Evolutionary conservation across 2,888 invertebrate genomes (phyloP), one percentile per base, ranked within the genome.

Genomic region (Graphium colonna): DNA sequence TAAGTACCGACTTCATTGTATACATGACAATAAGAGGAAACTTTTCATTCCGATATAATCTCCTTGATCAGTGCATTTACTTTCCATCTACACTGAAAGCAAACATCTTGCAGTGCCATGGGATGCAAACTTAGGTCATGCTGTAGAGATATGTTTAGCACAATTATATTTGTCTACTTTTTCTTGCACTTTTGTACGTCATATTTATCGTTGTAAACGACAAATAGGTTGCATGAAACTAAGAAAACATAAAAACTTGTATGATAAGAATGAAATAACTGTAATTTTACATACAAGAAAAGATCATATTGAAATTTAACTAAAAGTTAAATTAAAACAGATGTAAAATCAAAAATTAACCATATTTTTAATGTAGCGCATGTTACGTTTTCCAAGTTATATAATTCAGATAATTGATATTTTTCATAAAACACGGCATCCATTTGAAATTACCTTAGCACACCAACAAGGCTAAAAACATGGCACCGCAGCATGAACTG

Each of bases 31-130:
- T 12, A 36, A 49, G 44, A 33, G 44, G 31, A 40, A 33, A 54
- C 38, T 44, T 50, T 52, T 57, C 57, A 65, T 60, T 56, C 46
- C 36, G 45, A 65, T 68, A 73, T 73, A 77, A 81, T 79, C 77
- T 77, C 77, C 73, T 73, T 73, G 73, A 73, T 71, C 64, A 75
- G 64, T 71, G 71, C 48, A 45, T 74, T 73, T 75, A 73, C 21
- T 71, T 79, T 67, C 70, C 78, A 74, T 77, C 75, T 79, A 84
- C 79, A 82, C 72, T 69, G 73, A 82, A 84, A 83, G 83, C 82
- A 67, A 72, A 68, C 72, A 68, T 65, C 68, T 64, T 70, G 67
- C 62, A 61, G 60, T 61, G 68, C 70, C 68, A 65, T 59, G 56
- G 9, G 31, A 31, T 10, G 31, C 31, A 5, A 31, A 31, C 9